Evolutionary conservation across 1,140 invertebrate species (phyloP).

Genomic region (Akabosia matsudoensis): DNA sequence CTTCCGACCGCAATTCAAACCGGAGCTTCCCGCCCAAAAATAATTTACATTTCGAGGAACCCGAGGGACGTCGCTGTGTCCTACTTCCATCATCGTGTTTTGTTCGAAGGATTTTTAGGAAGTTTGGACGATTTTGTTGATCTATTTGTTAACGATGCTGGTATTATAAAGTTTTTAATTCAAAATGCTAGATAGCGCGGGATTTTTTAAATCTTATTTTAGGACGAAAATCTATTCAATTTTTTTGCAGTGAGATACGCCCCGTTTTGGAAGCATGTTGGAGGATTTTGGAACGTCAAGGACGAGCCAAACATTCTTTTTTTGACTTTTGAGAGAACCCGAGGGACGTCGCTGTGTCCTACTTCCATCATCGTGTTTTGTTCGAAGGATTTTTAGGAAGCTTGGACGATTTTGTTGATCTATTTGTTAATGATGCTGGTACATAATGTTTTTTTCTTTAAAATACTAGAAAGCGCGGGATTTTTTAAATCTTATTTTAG

Average conservation of each 20-base stretch:
- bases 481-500: slow-evolving; percentile 58
- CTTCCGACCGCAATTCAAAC: slow-evolving; percentile 59
- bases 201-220: neutral
- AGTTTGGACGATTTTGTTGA: neutral
- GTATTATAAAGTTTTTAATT: neutral
- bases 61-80: slow-evolving; percentile 67
- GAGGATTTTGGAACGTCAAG: slow-evolving; percentile 68
- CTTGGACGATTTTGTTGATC: neutral
- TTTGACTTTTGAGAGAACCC: slow-evolving; percentile 82
- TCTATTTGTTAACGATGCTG: slow-evolving; percentile 50
- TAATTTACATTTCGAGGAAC: slow-evolving; percentile 86
- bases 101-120: neutral
- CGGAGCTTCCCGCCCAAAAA: slow-evolving; percentile 49
- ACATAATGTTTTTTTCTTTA: neutral
- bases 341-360: slow-evolving; percentile 53
- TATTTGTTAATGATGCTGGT: too few species aligned
- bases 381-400: too few species aligned
- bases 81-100: neutral
- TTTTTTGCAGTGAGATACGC: slow-evolving; percentile 58
- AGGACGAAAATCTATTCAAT: neutral
- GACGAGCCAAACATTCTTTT: slow-evolving; percentile 73
- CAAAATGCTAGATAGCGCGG: too few species aligned
- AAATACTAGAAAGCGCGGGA: slow-evolving; percentile 51
- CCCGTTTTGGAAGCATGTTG: slow-evolving; percentile 68
- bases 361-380: neutral